phyloP scores from a whole-genome alignment of 2,888 invertebrate species.

The Drosophila testacea region DNA sequence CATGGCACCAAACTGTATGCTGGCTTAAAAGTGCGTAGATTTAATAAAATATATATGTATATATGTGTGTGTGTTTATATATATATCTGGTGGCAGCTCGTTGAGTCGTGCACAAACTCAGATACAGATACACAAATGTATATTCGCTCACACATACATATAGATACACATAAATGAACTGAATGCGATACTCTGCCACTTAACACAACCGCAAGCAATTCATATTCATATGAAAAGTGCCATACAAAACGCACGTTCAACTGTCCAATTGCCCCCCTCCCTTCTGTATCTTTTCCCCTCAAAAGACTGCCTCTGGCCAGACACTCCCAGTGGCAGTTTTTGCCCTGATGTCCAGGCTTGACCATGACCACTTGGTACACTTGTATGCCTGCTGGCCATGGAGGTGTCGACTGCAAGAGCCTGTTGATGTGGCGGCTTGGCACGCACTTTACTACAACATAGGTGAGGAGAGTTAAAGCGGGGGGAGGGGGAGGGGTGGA shows the following conservation, averaged over 20 bases:
- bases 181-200: slow-evolving; percentile 62
- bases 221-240: slow-evolving; percentile 78
- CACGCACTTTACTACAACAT: slow-evolving; percentile 64
- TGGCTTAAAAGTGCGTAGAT: slow-evolving; percentile 43
- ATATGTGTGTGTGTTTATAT: not conserved
- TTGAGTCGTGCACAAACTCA: slow-evolving; percentile 12
- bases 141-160: not conserved
- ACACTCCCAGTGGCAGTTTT: slow-evolving; percentile 13
- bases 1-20: slow-evolving; percentile 8
- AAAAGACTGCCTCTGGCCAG: not conserved
- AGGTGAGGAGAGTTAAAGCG: not conserved
- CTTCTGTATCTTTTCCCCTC: not conserved
- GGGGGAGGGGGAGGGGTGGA: not conserved
- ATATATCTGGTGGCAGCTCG: slow-evolving; percentile 6
- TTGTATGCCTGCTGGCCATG: slow-evolving; percentile 54
- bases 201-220: slow-evolving; percentile 77
- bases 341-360: slow-evolving; percentile 35
- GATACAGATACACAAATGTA: slow-evolving; percentile 17
- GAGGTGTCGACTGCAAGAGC: slow-evolving; percentile 68
- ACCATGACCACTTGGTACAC: slow-evolving; percentile 50
- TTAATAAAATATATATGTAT: slow-evolving; percentile 23
- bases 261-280: slow-evolving; percentile 26
- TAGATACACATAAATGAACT: slow-evolving; percentile 48
- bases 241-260: slow-evolving; percentile 60
- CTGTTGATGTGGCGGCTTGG: slow-evolving; percentile 68